A percentile compares a stretch with the other conserved stretches of the same genome.
phyloP scores from a whole-genome alignment of 1,140 invertebrate genomes.

The Aphelinus certus region DNA sequence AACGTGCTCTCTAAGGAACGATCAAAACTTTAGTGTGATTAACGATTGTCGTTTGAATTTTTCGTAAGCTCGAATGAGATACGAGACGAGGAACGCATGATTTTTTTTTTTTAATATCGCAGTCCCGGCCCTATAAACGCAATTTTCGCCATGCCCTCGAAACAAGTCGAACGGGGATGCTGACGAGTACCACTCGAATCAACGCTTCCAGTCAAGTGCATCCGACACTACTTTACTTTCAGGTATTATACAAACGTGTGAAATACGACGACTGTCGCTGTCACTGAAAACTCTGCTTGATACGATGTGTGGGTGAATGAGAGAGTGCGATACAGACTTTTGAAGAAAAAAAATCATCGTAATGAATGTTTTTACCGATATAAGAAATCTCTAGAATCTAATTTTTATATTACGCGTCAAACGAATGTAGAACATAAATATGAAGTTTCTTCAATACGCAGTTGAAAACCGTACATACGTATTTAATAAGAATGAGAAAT shows the following conservation, averaged over 20 bases:
- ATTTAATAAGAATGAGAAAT: slow-evolving; percentile 19
- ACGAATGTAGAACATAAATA: slow-evolving; percentile 12
- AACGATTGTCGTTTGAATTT: too few species aligned
- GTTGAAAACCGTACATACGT: slow-evolving; percentile 31
- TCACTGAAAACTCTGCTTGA: slow-evolving; percentile 20
- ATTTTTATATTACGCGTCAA: slow-evolving; percentile 35
- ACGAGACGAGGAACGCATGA: slow-evolving; percentile 1
- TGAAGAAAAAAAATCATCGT: slow-evolving; percentile 2
- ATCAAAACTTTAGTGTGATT: too few species aligned
- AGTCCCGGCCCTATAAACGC: not conserved
- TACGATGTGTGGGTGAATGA: not conserved
- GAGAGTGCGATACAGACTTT: not conserved
- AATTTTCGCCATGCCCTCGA: slow-evolving; percentile 1
- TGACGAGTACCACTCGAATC: slow-evolving; percentile 7
- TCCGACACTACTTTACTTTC: slow-evolving; percentile 19
- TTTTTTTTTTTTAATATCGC: not conserved
- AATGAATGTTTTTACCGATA: slow-evolving; percentile 26
- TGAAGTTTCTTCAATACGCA: slow-evolving; percentile 20
- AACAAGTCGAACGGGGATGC: not conserved
- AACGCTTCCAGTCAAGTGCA: slow-evolving; percentile 29
- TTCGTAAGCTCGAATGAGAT: not conserved
- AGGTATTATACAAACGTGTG: slow-evolving; percentile 1
- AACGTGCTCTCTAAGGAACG: too few species aligned
- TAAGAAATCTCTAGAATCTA: slow-evolving; percentile 29
- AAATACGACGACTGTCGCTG: slow-evolving; percentile 10